Conservation (phyloP, 2,113 vertebrate genomes). For the Oreotragus oreotragus region DNA sequence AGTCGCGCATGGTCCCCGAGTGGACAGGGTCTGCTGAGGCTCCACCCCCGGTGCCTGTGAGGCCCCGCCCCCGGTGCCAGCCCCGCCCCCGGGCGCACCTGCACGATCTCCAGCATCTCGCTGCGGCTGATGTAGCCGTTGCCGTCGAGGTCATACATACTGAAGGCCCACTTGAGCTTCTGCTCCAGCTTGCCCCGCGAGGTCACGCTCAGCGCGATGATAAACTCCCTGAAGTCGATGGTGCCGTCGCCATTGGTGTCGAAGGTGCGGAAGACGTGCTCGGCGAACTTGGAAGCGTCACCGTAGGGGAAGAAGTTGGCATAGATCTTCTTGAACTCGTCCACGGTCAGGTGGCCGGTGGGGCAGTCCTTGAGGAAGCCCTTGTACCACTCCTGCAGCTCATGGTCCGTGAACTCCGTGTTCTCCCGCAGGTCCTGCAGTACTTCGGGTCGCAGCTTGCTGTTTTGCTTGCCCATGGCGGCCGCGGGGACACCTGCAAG, state of each 20-base stretch:
- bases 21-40: background rate
- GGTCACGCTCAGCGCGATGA: constrained; percentile 87
- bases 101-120: constrained; percentile 90
- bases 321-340: constrained; percentile 92
- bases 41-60: too few species aligned
- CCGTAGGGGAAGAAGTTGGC: constrained; percentile 91
- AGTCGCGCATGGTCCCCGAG: rapidly evolving
- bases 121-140: constrained; percentile 88
- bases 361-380: constrained; percentile 93
- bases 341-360: constrained; percentile 88
- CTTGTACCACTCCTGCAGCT: constrained; percentile 93
- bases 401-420: constrained; percentile 90
- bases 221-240: constrained; percentile 90
- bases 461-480: constrained; percentile 91
- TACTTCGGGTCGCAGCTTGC: constrained; percentile 89
- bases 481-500: constrained; percentile 63
- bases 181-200: constrained; percentile 87
- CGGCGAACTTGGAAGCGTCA: constrained; percentile 86
- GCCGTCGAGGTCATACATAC: constrained; percentile 89
- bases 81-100: constrained; percentile 71
- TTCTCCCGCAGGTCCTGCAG: constrained; percentile 91
- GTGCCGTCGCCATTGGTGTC: constrained; percentile 87
- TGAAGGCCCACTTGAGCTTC: constrained; percentile 89
- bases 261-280: constrained; percentile 88
- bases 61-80: background rate